Conservation (phyloP, 2,113 vertebrate species). For the Tachysurus fulvidraco region DNA sequence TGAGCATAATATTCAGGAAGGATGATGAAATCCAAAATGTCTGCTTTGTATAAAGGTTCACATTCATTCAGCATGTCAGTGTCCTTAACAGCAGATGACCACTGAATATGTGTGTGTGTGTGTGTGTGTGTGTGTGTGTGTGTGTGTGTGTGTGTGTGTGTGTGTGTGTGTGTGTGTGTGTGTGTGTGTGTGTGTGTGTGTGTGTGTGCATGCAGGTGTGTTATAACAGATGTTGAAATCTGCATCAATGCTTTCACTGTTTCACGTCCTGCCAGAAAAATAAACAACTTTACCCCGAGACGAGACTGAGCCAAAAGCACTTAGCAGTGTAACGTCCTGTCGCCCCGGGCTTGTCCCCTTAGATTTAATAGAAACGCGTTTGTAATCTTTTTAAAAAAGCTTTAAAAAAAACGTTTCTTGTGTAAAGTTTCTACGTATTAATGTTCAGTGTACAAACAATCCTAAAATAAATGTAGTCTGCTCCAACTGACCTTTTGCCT, state of each 20-base stretch:
- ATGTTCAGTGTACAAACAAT: background rate
- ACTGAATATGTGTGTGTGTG: background rate
- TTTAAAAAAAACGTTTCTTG: background rate
- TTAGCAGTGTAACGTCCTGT: slow-evolving; percentile 1
- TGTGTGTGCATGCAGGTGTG: background rate
- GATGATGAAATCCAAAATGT: background rate
- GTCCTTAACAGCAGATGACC: background rate
- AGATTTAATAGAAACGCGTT: background rate
- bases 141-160: background rate
- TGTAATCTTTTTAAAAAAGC: background rate
- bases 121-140: background rate
- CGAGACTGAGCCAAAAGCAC: slow-evolving; percentile 30
- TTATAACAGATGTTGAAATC: slow-evolving; percentile 46
- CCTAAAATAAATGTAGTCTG: background rate
- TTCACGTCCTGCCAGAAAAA: slow-evolving; percentile 41
- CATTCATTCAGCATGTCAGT: background rate
- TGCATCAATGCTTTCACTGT: slow-evolving; percentile 33
- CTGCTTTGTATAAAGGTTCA: background rate
- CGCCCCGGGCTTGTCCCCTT: background rate
- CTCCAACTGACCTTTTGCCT: background rate
- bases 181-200: background rate
- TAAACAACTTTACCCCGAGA: slow-evolving; percentile 43
- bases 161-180: background rate
- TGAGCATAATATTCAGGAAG: background rate
- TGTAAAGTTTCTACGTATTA: background rate